Base-by-base conservation (phyloP, 1,140 invertebrate genomes). In the Anoplolepis gracilipes region DNA sequence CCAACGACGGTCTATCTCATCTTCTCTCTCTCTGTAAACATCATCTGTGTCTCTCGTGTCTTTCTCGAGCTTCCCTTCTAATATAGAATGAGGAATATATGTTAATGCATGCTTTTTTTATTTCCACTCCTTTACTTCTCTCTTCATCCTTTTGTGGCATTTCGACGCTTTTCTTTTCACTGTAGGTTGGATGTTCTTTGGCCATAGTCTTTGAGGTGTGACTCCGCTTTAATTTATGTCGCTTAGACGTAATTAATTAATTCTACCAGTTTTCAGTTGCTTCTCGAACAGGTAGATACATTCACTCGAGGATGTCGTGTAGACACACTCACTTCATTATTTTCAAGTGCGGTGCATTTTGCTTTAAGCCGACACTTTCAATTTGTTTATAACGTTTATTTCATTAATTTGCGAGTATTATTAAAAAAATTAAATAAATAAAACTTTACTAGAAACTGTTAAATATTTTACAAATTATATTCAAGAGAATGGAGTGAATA, bases 181-280 rank as follows among this genome's bases (percentile, higher is more conserved):
- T 8, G 72, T 3, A n/a, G 33, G 28, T 25, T 42, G 42, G 1
- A 33, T 49, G 55, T 75, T 19, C 69, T 22, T 62, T 13, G 22
- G 22, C 8, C 7, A n/a, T n/a, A n/a, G 39, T 76, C 36, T 81
- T 76, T 72, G 30, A 84, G 72, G 30, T 77, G 81, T 55, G 81
- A 84, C 70, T 62, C 11, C 16, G 61, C 57, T 49, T 75, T 76
- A 77, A 84, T 84, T 84, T 84, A 84, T 64, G 42, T 42, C 61
- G 57, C 72, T 84, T 84, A 84, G 39, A 7, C 36, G 70, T 72
- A 28, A 77, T 72, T 84, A 84, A 84, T 84, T 84, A 84, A 84
- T 77, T 59, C 73, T 39, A 84, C 72, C 42, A 22, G 13, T 19
- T 77, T 64, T 30, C 22, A 77, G 46, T 39, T 16, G 67, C 36